Conservation (phyloP, 2,888 invertebrate genomes). For the Gymnoscelis rufifasciata region DNA sequence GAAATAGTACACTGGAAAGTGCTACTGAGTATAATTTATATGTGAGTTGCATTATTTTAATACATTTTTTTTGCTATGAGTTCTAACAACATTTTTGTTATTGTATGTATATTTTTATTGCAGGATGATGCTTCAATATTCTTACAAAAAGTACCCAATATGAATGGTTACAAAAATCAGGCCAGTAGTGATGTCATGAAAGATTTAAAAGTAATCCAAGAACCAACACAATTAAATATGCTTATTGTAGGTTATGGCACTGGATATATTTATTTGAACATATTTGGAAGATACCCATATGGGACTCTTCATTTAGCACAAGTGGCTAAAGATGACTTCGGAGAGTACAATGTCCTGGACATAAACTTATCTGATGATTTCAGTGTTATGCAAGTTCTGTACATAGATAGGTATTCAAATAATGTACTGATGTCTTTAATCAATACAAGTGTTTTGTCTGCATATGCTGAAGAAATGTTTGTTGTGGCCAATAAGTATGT, state of each 20-base stretch:
- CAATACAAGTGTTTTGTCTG: slow-evolving; percentile 81
- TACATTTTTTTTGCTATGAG: too few relatives aligned
- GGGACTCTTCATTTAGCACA: slow-evolving; percentile 82
- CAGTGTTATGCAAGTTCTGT: slow-evolving; percentile 82
- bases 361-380: slow-evolving; percentile 85
- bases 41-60: slow-evolving; percentile 43
- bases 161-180: slow-evolving; percentile 73
- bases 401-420: slow-evolving; percentile 72
- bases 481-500: slow-evolving; percentile 86
- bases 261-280: slow-evolving; percentile 85
- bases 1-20: slow-evolving; percentile 62
- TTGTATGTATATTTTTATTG: slow-evolving; percentile 2
- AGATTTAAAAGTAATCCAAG: slow-evolving; percentile 80
- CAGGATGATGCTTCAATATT: slow-evolving; percentile 76
- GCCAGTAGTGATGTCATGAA: slow-evolving; percentile 75
- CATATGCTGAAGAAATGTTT: slow-evolving; percentile 84
- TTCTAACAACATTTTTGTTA: too few relatives aligned
- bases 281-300: slow-evolving; percentile 91
- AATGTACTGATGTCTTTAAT: slow-evolving; percentile 69
- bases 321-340: slow-evolving; percentile 76
- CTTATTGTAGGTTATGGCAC: slow-evolving; percentile 87
- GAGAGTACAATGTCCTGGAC: slow-evolving; percentile 80
- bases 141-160: slow-evolving; percentile 78
- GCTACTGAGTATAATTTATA: slow-evolving; percentile 66
- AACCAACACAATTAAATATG: slow-evolving; percentile 83